Base-by-base conservation (phyloP, 2,888 invertebrate species). In the Melinopterus prodromus region DNA sequence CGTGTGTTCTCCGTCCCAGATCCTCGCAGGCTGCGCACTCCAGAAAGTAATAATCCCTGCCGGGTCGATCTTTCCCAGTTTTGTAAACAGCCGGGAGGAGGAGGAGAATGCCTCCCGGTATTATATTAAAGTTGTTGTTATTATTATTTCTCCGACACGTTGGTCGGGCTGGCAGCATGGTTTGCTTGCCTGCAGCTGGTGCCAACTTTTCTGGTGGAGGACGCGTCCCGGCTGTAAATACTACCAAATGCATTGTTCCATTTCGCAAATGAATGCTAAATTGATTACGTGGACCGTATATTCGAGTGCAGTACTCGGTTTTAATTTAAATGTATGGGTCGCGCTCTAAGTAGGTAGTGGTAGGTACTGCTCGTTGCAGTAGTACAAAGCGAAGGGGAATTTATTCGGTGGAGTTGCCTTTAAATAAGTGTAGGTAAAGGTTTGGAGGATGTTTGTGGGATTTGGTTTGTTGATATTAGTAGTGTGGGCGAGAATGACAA, bases 71-170 rank as follows among this genome's bases (percentile, higher is more conserved):
- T 36, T 38, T 76, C 53, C 80, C 77, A 77, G 80, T 81, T 82
- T 81, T 69, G 82, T 79, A 82, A 79, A 80, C 82, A 81, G 78
- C 72, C 70, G 80, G 79, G 53, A 53, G 12, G 12, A 53, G 53
- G 7, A 7, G 53, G 53, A 7, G 53, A 6, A 7, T 53, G 53
- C 53, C 53, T 53, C 12, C 53, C 12, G 81, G 79, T 79, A 79
- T 81, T 82, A 80, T 80, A 82, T 82, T 82, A 82, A 82, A 82
- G 82, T 82, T 72, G 72, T 82, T 72, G 72, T 72, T 82, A 82
- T 82, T 82, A 82, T 82, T 82, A 82, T 82, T 82, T 82, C 79
- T 81, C 80, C 81, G 81, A 82, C 80, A 82, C 81, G 81, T 79
- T 76, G 26, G 26, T 26, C 26, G 26, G 26, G 26, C 26, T 26